phyloP scores from a whole-genome alignment of 2,797 vertebrate species.

The Phalanger gymnotis region DNA sequence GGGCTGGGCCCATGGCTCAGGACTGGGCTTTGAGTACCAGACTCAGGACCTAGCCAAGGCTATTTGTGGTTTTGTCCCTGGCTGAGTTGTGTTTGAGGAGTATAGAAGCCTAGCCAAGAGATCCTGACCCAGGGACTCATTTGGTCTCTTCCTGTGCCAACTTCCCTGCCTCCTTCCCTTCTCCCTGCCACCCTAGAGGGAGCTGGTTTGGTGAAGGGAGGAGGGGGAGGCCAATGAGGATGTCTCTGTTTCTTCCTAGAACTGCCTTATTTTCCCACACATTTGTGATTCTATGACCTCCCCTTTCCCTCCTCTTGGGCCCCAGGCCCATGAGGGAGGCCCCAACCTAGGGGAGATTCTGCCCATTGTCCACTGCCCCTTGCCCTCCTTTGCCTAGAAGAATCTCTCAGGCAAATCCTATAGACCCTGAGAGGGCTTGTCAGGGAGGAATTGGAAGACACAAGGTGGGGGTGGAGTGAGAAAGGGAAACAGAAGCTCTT shows the following conservation, averaged over 20 bases:
- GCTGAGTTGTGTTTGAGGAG: constrained; percentile 15
- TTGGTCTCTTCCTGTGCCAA: constrained; percentile 57
- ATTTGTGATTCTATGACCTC: background rate
- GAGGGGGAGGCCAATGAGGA: background rate
- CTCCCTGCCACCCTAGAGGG: background rate
- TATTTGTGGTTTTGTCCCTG: constrained; percentile 16
- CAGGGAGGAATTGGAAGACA: background rate
- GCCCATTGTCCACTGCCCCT: background rate
- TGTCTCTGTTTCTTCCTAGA: constrained; percentile 29
- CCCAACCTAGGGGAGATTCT: constrained; percentile 1
- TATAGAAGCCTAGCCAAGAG: constrained; percentile 28
- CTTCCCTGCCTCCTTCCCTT: constrained; percentile 25
- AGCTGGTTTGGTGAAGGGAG: background rate
- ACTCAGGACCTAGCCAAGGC: background rate
- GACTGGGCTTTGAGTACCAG: background rate
- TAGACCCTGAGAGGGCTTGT: constrained; percentile 10
- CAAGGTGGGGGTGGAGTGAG: too few species aligned
- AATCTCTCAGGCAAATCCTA: constrained; percentile 17
- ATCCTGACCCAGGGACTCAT: constrained; percentile 64
- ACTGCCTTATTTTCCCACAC: background rate
- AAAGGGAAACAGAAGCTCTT: background rate
- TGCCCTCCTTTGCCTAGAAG: constrained; percentile 14
- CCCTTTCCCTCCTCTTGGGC: background rate
- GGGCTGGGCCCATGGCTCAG: background rate
- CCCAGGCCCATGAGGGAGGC: background rate